Percentiles rank a stretch among this genome's conserved stretches.
Evolutionary conservation across 1,140 invertebrate genomes (phyloP).

Genomic region (Diuraphis noxia): DNA sequence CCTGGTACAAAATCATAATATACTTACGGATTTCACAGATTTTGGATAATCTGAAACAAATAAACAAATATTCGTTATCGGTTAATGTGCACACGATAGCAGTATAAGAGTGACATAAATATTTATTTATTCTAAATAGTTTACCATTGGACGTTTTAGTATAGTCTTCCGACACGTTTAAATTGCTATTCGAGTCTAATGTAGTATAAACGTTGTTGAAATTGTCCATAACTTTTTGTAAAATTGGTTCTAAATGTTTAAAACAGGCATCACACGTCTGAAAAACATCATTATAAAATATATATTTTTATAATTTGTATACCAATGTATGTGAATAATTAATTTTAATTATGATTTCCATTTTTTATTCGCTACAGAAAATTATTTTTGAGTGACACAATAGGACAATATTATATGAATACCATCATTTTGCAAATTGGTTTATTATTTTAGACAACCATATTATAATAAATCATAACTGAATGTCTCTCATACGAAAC

Average conservation of each 20-base stretch:
- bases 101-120: background rate
- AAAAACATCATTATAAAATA: background rate
- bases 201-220: background rate
- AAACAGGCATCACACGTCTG: conserved; percentile 45
- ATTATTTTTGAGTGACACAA: background rate
- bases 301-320: background rate
- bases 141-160: background rate
- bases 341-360: background rate
- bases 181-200: background rate
- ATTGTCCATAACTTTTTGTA: background rate
- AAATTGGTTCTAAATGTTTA: conserved; percentile 37
- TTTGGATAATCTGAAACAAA: background rate
- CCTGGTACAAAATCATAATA: background rate
- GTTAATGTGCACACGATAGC: background rate
- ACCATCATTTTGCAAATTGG: background rate
- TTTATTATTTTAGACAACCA: background rate
- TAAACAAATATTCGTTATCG: background rate
- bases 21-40: conserved; percentile 9
- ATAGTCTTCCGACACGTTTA: background rate
- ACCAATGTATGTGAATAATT: background rate
- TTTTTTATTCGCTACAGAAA: background rate
- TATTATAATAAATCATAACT: no score
- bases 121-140: background rate
- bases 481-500: no score
- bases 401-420: background rate